Percentiles rank a stretch among this genome's conserved stretches.
phyloP scores from a whole-genome alignment of 2,797 vertebrate genomes.

The Chiroxiphia lanceolata region DNA sequence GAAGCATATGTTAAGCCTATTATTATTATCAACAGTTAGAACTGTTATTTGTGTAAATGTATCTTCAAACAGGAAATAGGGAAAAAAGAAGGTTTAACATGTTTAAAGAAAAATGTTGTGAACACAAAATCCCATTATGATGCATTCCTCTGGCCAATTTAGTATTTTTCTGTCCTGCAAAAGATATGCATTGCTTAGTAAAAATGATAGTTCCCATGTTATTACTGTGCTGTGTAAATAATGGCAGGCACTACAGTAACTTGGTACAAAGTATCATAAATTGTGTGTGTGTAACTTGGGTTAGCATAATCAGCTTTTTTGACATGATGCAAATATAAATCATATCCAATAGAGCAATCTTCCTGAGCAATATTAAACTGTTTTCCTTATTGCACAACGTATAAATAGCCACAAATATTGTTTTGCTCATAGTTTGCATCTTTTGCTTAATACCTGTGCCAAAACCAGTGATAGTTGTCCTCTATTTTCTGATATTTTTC shows the following conservation, averaged over 20 bases:
- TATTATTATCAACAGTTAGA: not conserved
- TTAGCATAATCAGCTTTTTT: not conserved
- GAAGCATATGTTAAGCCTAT: not conserved
- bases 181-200: not conserved
- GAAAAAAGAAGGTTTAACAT: not conserved
- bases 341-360: not conserved
- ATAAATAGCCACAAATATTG: not conserved
- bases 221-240: not conserved
- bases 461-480: not conserved
- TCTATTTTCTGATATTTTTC: not conserved
- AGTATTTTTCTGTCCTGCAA: not conserved
- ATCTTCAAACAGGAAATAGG: not conserved
- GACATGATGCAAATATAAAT: not conserved
- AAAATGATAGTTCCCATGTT: not conserved
- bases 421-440: not conserved
- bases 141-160: not conserved
- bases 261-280: not conserved
- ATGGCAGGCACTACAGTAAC: not conserved
- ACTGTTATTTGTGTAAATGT: not conserved
- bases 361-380: not conserved
- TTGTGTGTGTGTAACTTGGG: not conserved
- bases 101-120: not conserved
- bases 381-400: not conserved
- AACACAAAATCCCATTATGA: not conserved
- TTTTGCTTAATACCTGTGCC: not conserved